phyloP scores from a whole-genome alignment of 2,113 vertebrate genomes.

The Percina caprodes region DNA sequence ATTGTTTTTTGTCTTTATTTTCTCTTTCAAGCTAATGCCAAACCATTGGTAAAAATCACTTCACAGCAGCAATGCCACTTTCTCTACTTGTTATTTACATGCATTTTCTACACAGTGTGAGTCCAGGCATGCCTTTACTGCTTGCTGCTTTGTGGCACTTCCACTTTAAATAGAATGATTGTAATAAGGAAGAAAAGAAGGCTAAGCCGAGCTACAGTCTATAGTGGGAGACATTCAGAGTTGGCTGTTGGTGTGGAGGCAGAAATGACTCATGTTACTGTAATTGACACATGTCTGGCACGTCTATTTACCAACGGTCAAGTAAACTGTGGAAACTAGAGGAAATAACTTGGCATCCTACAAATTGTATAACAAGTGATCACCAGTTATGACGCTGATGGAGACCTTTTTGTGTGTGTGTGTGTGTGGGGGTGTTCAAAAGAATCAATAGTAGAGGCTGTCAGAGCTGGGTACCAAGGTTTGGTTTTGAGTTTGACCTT shows the following conservation, averaged over 20 bases:
- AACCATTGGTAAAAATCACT: background rate
- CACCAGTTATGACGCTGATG: constrained; percentile 7
- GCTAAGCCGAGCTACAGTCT: background rate
- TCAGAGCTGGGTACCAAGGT: constrained; percentile 20
- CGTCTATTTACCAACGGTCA: constrained; percentile 36
- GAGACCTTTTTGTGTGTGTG: background rate
- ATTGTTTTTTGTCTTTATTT: background rate
- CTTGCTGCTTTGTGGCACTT: background rate
- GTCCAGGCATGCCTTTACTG: background rate
- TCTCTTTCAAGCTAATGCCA: background rate
- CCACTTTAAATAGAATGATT: constrained; percentile 15
- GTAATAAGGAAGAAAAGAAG: constrained; percentile 1
- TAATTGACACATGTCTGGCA: constrained; percentile 53
- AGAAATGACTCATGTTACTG: constrained; percentile 50
- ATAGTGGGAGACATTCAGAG: constrained; percentile 11
- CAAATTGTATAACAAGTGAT: constrained; percentile 44
- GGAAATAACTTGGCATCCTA: constrained; percentile 40
- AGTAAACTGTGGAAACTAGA: constrained; percentile 57
- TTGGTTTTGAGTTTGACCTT: constrained; percentile 41
- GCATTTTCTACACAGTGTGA: background rate
- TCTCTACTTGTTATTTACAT: background rate
- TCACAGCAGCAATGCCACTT: background rate
- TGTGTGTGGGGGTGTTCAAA: background rate
- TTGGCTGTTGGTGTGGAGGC: constrained; percentile 25
- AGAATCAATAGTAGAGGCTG: constrained; percentile 5